These are phyloP conservation scores for Hirundo rustica DNA, from an alignment of 2,797 vertebrate species.

Conservation along the genomic window DNA sequence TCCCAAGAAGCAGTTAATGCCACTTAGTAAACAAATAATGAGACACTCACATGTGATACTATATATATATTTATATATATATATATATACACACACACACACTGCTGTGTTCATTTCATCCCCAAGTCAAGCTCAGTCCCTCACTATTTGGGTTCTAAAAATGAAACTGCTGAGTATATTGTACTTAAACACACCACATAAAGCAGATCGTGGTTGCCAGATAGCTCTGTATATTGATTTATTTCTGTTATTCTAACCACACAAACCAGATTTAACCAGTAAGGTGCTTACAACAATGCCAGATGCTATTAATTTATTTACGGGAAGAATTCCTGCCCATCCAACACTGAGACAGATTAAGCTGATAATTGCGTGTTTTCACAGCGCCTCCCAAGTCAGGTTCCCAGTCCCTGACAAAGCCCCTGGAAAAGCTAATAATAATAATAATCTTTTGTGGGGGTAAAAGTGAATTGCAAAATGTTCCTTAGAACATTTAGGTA, in stretches of 20 bases:
- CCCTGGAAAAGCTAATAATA: background rate
- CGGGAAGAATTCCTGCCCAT: background rate
- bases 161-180: background rate
- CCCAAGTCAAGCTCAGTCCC: background rate
- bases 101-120: background rate
- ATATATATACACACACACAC: background rate
- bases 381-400: background rate
- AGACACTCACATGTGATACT: background rate
- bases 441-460: background rate
- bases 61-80: background rate
- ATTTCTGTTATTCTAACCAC: background rate
- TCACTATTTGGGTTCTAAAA: background rate
- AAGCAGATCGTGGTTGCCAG: background rate
- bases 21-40: background rate
- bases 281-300: background rate
- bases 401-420: background rate
- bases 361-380: background rate
- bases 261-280: background rate
- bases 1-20: background rate
- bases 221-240: background rate
- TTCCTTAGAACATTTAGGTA: background rate
- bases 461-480: background rate
- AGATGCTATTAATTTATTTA: slow-evolving; percentile 1
- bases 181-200: background rate
- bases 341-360: background rate